Evolutionary conservation across 2,113 vertebrate genomes (phyloP).

Genomic region (Myrmecobius fasciatus): DNA sequence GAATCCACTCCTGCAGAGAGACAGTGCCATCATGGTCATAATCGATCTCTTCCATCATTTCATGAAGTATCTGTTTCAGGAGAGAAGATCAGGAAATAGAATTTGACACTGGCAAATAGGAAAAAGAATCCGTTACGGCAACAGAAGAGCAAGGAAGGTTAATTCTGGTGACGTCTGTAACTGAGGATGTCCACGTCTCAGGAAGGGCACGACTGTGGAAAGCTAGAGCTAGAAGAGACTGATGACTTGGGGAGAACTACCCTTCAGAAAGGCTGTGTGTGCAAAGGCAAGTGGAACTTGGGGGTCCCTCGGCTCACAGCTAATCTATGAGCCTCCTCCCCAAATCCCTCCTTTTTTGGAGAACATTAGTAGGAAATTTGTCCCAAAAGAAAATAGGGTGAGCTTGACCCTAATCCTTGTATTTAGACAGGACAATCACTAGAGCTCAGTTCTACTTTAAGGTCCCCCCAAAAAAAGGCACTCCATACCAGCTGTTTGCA

Average conservation of each 20-base stretch:
- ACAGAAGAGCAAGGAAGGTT: not conserved
- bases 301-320: not conserved
- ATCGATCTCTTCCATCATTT: slow-evolving; percentile 99
- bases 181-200: not conserved
- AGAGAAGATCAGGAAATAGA: not conserved
- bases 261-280: not conserved
- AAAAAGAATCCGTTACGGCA: not conserved
- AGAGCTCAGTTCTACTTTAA: slow-evolving; percentile 25
- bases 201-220: not conserved
- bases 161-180: not conserved
- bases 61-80: slow-evolving; percentile 91
- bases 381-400: not conserved
- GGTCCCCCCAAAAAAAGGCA: not conserved
- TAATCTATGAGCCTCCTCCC: not conserved
- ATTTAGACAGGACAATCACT: slow-evolving; percentile 37
- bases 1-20: slow-evolving; percentile 96
- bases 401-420: too few relatives aligned
- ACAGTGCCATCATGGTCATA: slow-evolving; percentile 95
- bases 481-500: not conserved
- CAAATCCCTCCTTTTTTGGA: not conserved
- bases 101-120: not conserved
- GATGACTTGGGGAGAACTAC: not conserved
- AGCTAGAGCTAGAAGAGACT: not conserved
- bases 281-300: not conserved
- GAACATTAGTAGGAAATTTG: not conserved